These are phyloP conservation scores for Telenomus remus DNA, from an alignment of 1,140 invertebrate genomes.

Conservation along the genomic window DNA sequence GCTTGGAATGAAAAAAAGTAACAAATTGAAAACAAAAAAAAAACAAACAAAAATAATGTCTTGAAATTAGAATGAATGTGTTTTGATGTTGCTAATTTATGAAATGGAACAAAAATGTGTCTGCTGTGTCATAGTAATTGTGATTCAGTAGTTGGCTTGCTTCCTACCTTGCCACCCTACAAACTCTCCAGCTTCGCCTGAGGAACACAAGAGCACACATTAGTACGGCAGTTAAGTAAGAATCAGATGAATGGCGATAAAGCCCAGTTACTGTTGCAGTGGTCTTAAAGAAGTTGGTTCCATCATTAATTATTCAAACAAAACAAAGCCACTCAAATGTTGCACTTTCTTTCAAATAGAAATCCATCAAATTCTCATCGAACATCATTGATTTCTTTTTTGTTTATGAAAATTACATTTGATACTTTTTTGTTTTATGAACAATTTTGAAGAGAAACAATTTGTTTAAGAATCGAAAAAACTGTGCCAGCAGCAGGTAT, in stretches of 20 bases:
- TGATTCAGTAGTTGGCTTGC: slow-evolving; percentile 76
- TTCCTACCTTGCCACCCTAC: slow-evolving; percentile 89
- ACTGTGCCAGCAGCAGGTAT: slow-evolving; percentile 52
- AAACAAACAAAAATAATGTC: too few species aligned
- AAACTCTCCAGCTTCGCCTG: slow-evolving; percentile 89
- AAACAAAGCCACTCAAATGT: slow-evolving; percentile 44
- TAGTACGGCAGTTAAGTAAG: slow-evolving; percentile 77
- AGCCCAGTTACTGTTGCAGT: slow-evolving; percentile 75
- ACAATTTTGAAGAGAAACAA: slow-evolving; percentile 36
- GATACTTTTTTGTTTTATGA: slow-evolving; percentile 31
- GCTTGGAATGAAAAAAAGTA: too few species aligned
- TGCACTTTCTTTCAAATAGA: not conserved
- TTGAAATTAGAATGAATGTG: slow-evolving; percentile 8
- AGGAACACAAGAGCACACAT: slow-evolving; percentile 77
- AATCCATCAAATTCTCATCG: slow-evolving; percentile 43
- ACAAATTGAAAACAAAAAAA: too few species aligned
- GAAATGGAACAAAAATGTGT: slow-evolving; percentile 55
- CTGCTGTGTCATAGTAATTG: slow-evolving; percentile 74
- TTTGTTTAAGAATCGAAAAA: not conserved
- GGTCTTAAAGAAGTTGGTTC: slow-evolving; percentile 64
- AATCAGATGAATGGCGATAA: slow-evolving; percentile 74
- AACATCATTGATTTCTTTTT: slow-evolving; percentile 34
- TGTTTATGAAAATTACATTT: slow-evolving; percentile 11
- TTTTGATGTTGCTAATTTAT: not conserved
- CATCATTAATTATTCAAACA: slow-evolving; percentile 57